Base-by-base conservation (phyloP, 2,113 vertebrate genomes). In the Caranx ignobilis region DNA sequence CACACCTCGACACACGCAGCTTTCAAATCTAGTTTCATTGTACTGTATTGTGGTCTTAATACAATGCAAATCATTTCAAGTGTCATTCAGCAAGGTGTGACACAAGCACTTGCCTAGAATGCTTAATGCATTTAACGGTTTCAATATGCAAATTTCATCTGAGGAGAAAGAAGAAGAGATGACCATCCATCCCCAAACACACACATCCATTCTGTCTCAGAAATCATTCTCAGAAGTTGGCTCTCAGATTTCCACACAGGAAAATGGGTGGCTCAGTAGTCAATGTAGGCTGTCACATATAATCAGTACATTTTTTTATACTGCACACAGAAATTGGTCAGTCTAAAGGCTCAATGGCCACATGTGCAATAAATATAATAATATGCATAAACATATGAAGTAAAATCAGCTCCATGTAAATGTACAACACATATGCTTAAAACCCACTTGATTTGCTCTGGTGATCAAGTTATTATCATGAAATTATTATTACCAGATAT, bases 21-120 rank as follows among this genome's bases (percentile, higher is more conserved):
- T 63, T 47, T 79, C 76, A 63, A 55, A 74, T 80, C 59, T 34
- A 21, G 34, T 77, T 35, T 73, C 26, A 56, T 83, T 81, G 60
- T 63, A 19, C 64, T 62, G 43, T 47, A 71, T 66, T 83, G 81
- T 76, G 39, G 15, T 56, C 50, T 81, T 56, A 39, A 32, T 66
- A 77, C 78, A 82, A 72, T 84, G 15, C 35, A 64, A 68, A 74
- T 72, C 64, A 19, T 50, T 26, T 52, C 21, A 75, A 83, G 67
- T 74, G 77, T 79, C 76, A 71, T 84, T 82, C 21, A 59, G 37
- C 13, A 65, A 71, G 69, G 61, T 80, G 78, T 56, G 55, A 78
- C 60, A 54, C 41, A 12, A 55, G 31, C 21, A 39, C 39, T 78
- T 45, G 31, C 54, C 47, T 4, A 19, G 82, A 19, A 35, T 48